A percentile compares a stretch with the other conserved stretches of the same genome.
phyloP scores from a whole-genome alignment of 2,113 vertebrate genomes.

The Paratilapia polleni region DNA sequence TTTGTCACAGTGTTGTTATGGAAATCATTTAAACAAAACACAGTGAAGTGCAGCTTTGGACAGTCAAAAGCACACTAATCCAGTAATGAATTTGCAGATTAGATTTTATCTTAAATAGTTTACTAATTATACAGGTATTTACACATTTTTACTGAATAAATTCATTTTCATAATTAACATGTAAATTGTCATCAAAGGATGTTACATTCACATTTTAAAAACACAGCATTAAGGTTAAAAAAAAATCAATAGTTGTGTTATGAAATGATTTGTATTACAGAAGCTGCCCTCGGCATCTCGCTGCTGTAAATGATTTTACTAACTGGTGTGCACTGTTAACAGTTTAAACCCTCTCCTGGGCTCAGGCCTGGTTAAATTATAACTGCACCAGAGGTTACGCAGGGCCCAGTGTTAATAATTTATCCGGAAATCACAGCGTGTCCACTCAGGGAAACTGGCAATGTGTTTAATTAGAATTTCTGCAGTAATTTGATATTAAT shows the following conservation, averaged over 20 bases:
- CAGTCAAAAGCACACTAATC: too few relatives aligned
- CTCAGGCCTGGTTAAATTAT: not conserved
- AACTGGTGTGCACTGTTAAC: not conserved
- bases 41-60: too few relatives aligned
- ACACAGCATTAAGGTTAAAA: not conserved
- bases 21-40: too few relatives aligned
- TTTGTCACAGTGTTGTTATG: too few relatives aligned
- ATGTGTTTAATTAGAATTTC: not conserved
- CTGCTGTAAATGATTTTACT: not conserved
- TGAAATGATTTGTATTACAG: not conserved
- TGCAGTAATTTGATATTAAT: not conserved
- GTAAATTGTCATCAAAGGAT: not conserved
- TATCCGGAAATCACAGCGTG: not conserved
- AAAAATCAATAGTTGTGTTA: not conserved
- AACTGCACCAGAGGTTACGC: conserved; percentile 12
- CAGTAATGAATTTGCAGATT: too few relatives aligned
- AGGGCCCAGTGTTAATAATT: not conserved
- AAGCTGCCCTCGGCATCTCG: not conserved
- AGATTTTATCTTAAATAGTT: too few relatives aligned
- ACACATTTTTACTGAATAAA: not conserved
- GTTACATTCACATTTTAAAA: not conserved
- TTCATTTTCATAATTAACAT: not conserved
- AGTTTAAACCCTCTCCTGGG: not conserved
- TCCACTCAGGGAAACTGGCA: not conserved
- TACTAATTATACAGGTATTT: too few relatives aligned